Evolutionary conservation across 2,888 invertebrate genomes (phyloP), one percentile per base, ranked within the genome.

Genomic region (Hypomecis atomaria): DNA sequence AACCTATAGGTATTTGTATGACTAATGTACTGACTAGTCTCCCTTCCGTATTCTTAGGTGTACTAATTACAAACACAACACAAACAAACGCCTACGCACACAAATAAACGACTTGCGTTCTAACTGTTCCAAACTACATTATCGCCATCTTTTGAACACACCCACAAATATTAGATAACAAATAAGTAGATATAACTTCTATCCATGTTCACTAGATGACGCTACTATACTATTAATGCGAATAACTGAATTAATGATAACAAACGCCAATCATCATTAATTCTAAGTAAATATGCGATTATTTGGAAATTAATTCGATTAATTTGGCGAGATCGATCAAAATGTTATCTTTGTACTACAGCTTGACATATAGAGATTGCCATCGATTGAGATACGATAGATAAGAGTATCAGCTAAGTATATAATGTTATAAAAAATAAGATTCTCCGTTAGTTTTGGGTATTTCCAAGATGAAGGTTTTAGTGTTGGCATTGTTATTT

Each of bases 401-500:
- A 57, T 49, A 13, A 65, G 44, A 53, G 60, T 73, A 72, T 73
- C 65, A 56, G 58, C 50, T 33, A 50, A 61, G 59, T 49, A n/a
- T n/a, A n/a, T n/a, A n/a, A n/a, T n/a, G 60, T 59, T 68, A 71
- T 71, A 71, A 68, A 67, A 59, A 58, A 42, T 57, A 58, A 42
- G 42, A 49, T 49, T n/a, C n/a, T n/a, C 10, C 10, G 11, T 5
- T 34, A 57, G 49, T 65, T 58, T 6, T 13, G 47, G 11, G 59
- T 54, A 47, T 36, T 66, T 56, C 3, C 50, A 76, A 60, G 61
- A 86, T 87, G 88, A 86, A 77, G 78, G 62, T 79, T 13, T 62
- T 82, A n/a, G 69, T 74, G 13, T 23, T 87, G 3, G 71, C 81
- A 9, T 59, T 88, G 7, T 65, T 88, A 0, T 64, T 83, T 37